Evolutionary conservation across 2,113 vertebrate genomes (phyloP), one percentile per base, ranked within the genome.

Genomic region (Ptyas mucosa): DNA sequence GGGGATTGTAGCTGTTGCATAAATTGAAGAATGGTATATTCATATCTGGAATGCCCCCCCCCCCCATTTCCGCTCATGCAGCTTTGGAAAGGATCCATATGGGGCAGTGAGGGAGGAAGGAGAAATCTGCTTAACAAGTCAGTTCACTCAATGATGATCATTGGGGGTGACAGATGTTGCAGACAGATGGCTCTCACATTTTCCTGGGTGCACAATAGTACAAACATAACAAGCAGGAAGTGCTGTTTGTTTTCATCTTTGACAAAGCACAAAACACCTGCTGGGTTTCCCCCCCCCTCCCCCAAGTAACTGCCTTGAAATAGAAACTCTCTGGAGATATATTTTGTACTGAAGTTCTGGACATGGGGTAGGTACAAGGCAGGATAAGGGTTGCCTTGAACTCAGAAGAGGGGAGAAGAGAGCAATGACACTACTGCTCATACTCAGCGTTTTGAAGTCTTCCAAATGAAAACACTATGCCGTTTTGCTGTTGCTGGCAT

Each of bases 231-330:
- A 81, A 43, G 75, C 75, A 81, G 75, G 18, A 81, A 81, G 18
- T 81, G 20, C 75, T 34, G 18, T 43, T 81, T 81, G 18, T 81
- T 81, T 81, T 81, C 34, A 81, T 39, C 75, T 81, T 81, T 81
- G 34, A 81, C 34, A 43, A 81, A 9, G 18, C 34, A 39, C 75
- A 21, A 8, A 39, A 20, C 34, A 39, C 34, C 34, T 39, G 34
- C 34, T 81, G 8, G 18, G 2, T 14, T 21, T 21, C 6, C 1
- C 6, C 2, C 0, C 14, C 2, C 1, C 43, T n/a, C 43, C 0
- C 0, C 12, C 75, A 39, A 81, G 18, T 81, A 21, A 43, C 75
- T 81, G 18, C 18, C 18, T 81, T 81, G 69, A 39, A 81, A 81
- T 81, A 9, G 34, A 81, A 81, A 34, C 18, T 9, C 69, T 20